Conservation (phyloP, 2,888 invertebrate species). For the Agriopis leucophaearia region DNA sequence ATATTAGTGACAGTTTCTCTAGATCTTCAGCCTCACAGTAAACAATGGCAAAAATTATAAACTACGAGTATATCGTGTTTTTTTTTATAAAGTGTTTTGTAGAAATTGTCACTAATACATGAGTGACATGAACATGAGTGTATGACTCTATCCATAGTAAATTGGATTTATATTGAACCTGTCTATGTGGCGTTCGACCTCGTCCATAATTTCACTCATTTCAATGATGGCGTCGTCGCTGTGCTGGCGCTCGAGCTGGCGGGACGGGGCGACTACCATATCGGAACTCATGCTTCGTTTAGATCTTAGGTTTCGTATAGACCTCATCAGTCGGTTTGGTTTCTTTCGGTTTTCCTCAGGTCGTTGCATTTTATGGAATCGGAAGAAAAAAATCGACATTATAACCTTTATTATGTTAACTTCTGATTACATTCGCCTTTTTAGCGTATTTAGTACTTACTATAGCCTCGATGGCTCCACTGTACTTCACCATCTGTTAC, state of each 20-base stretch:
- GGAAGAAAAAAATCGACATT: conserved; percentile 98
- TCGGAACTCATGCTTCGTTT: conserved; percentile 78
- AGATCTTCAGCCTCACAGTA: neutral
- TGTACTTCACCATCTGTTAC: neutral
- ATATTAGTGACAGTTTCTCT: conserved; percentile 17
- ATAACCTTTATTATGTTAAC: conserved; percentile 71
- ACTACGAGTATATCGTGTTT: neutral
- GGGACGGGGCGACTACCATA: conserved; percentile 91
- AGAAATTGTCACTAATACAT: conserved; percentile 9
- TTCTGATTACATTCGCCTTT: conserved; percentile 10
- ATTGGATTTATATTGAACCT: conserved; percentile 86
- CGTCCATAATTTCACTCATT: conserved; percentile 88
- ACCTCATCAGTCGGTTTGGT: conserved; percentile 58
- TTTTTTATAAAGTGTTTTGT: neutral
- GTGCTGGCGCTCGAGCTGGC: conserved; percentile 94
- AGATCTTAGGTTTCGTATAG: conserved; percentile 55
- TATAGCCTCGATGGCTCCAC: conserved; percentile 12
- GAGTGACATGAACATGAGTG: neutral
- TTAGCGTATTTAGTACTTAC: conserved; percentile 16
- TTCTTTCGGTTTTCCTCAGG: conserved; percentile 89
- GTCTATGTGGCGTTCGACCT: conserved; percentile 96
- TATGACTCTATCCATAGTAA: neutral
- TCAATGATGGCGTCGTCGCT: conserved; percentile 88
- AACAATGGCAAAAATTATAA: neutral
- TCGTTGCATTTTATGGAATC: conserved; percentile 95